A percentile compares a stretch with the other conserved stretches of the same genome.
Evolutionary conservation across 2,797 vertebrate genomes (phyloP).

Genomic region (Sebastes diaconus): DNA sequence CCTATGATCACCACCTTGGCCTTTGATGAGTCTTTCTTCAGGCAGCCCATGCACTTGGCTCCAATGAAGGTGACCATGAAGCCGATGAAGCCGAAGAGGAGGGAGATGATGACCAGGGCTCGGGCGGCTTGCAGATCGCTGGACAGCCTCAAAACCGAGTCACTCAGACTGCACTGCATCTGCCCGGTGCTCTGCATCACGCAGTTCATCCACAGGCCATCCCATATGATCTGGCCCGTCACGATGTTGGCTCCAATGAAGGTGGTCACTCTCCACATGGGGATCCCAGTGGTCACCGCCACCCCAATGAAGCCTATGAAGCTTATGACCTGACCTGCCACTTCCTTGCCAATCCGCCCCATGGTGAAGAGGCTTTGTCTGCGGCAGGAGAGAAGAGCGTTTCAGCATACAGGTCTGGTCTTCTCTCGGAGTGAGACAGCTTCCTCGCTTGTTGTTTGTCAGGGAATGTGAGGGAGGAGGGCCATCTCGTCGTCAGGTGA

Average conservation of each 20-base stretch:
- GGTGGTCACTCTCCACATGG: conserved; percentile 83
- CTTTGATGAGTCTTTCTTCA: conserved; percentile 70
- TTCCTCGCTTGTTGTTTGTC: conserved; percentile 37
- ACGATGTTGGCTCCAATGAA: conserved; percentile 85
- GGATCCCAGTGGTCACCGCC: conserved; percentile 75
- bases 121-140: conserved; percentile 79
- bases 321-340: conserved; percentile 74
- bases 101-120: conserved; percentile 78
- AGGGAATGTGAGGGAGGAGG: conserved; percentile 54
- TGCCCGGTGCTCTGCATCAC: conserved; percentile 86
- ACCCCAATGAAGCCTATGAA: conserved; percentile 75
- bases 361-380: conserved; percentile 64
- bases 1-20: conserved; percentile 76
- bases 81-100: conserved; percentile 78
- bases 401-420: conserved; percentile 10
- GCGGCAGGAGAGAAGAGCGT: conserved; percentile 3
- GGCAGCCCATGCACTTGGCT: conserved; percentile 77
- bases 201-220: conserved; percentile 87
- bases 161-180: conserved; percentile 83
- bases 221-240: conserved; percentile 83
- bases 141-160: conserved; percentile 71
- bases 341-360: conserved; percentile 79
- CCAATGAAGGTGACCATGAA: conserved; percentile 79
- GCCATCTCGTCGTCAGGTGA: conserved; percentile 27
- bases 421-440: not conserved